phyloP scores from a whole-genome alignment of 2,113 vertebrate species.

The Dromiciops gliroides region DNA sequence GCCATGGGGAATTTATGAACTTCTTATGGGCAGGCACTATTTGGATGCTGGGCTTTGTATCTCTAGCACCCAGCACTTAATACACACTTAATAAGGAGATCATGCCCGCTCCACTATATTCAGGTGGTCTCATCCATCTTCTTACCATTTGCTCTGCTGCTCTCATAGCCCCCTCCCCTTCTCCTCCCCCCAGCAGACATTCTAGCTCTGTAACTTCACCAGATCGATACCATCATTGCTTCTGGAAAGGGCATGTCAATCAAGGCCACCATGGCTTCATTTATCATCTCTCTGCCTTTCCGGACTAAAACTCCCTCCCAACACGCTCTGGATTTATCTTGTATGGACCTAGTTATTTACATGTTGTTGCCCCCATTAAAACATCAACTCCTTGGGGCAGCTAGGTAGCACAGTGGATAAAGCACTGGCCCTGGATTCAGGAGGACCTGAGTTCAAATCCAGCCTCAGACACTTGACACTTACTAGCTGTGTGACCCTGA shows the following conservation, averaged over 20 bases:
- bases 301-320: neutral
- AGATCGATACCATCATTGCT: neutral
- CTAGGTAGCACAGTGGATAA: too few species aligned
- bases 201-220: neutral
- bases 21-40: neutral
- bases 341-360: neutral
- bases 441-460: too few species aligned
- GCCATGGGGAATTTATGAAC: neutral
- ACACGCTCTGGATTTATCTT: neutral
- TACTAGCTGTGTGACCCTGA: too few species aligned
- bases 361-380: neutral
- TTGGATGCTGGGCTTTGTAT: neutral
- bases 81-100: neutral
- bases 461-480: too few species aligned
- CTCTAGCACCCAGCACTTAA: neutral
- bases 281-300: neutral
- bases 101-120: neutral
- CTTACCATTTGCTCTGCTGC: neutral
- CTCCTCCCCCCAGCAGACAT: neutral
- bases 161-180: neutral
- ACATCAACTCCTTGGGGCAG: neutral
- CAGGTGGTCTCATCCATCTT: neutral
- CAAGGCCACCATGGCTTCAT: neutral
- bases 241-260: neutral
- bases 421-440: too few species aligned